Conservation (phyloP, 2,888 invertebrate species). For the Mayetiola destructor region DNA sequence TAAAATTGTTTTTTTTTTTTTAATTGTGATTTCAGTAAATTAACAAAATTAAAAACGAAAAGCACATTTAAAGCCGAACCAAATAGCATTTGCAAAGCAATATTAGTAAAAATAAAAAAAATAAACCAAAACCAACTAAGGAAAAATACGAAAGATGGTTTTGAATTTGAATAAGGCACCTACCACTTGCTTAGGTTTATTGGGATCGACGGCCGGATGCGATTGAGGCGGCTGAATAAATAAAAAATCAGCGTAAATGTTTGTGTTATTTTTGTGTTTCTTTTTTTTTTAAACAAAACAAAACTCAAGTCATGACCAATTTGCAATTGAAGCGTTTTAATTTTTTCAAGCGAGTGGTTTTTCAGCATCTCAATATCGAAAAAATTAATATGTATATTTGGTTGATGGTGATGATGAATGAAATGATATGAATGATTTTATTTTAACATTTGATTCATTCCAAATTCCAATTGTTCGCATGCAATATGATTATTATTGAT, state of each 20-base stretch:
- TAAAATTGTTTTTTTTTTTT: not conserved
- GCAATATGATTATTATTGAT: not conserved
- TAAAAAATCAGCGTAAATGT: conserved; percentile 23
- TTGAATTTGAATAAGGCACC: conserved; percentile 33
- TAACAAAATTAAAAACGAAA: not conserved
- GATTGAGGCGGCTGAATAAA: conserved; percentile 37
- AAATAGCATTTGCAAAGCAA: not conserved
- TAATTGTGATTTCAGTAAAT: too few relatives aligned
- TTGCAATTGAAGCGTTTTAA: conserved; percentile 2
- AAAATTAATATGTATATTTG: not conserved
- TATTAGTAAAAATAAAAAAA: too few relatives aligned
- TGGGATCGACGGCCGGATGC: conserved; percentile 46
- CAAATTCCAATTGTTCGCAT: too few relatives aligned
- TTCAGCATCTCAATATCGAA: not conserved
- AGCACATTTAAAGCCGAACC: not conserved
- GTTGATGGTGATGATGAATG: too few relatives aligned
- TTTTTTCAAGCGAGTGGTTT: not conserved
- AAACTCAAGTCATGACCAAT: not conserved
- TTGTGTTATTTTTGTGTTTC: not conserved
- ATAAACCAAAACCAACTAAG: too few relatives aligned
- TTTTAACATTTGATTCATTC: too few relatives aligned
- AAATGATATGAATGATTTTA: too few relatives aligned
- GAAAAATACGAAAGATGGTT: conserved; percentile 17
- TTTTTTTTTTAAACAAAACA: not conserved
- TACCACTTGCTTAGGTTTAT: conserved; percentile 50